phyloP scores from a whole-genome alignment of 2,797 vertebrate species.

The Rhinichthys osculus region DNA sequence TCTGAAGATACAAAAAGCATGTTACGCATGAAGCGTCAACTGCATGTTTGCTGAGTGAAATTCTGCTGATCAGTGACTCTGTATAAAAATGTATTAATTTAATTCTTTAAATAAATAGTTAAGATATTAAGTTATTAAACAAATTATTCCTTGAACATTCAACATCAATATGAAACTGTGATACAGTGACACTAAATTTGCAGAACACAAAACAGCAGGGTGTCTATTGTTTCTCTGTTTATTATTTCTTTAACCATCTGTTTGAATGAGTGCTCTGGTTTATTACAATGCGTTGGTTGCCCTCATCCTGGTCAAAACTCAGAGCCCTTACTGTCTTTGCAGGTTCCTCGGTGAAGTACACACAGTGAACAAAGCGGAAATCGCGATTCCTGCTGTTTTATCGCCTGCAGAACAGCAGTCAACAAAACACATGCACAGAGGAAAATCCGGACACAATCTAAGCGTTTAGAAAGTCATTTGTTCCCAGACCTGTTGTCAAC shows the following conservation, averaged over 20 bases:
- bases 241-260: slow-evolving; percentile 9
- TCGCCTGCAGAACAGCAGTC: slow-evolving; percentile 47
- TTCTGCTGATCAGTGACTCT: not conserved
- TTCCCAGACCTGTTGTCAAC: slow-evolving; percentile 46
- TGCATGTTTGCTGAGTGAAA: not conserved
- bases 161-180: too few species aligned
- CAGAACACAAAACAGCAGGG: slow-evolving; percentile 46
- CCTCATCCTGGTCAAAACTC: slow-evolving; percentile 34
- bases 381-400: slow-evolving; percentile 40
- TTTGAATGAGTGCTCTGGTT: slow-evolving; percentile 34
- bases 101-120: not conserved
- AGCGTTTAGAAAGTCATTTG: slow-evolving; percentile 59
- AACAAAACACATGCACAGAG: slow-evolving; percentile 44
- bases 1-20: not conserved
- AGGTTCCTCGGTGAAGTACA: slow-evolving; percentile 35
- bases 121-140: not conserved
- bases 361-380: slow-evolving; percentile 36
- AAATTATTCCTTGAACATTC: not conserved
- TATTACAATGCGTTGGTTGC: slow-evolving; percentile 15
- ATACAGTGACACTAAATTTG: not conserved
- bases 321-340: slow-evolving; percentile 40
- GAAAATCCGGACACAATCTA: slow-evolving; percentile 46
- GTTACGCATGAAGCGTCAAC: not conserved
- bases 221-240: slow-evolving; percentile 35
- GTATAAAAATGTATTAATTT: not conserved